Evolutionary conservation across 2,797 vertebrate species (phyloP).

Genomic region (Bryconaethiops microstoma): DNA sequence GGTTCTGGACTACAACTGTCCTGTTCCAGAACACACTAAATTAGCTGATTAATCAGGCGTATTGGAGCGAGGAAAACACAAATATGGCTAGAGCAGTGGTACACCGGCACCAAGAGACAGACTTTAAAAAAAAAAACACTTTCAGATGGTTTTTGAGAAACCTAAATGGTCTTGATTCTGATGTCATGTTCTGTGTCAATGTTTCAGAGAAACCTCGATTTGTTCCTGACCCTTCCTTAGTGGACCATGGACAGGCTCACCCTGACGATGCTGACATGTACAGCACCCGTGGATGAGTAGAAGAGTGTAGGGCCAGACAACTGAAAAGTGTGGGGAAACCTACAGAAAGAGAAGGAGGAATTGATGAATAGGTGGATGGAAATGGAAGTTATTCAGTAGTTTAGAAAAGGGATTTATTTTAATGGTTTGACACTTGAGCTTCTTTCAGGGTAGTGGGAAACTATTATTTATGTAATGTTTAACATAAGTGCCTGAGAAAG

Average conservation of each 20-base stretch:
- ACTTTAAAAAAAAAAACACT: too few relatives aligned
- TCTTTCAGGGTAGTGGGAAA: not conserved
- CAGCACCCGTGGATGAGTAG: constrained; percentile 79
- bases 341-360: too few relatives aligned
- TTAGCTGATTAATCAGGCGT: too few relatives aligned
- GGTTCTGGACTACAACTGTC: too few relatives aligned
- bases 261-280: constrained; percentile 85
- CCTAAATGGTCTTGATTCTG: not conserved
- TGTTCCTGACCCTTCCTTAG: constrained; percentile 72
- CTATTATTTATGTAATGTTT: not conserved
- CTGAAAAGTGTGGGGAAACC: too few relatives aligned
- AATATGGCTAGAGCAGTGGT: too few relatives aligned
- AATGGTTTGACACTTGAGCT: not conserved
- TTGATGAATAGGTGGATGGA: not conserved
- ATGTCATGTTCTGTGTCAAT: not conserved
- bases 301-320: not conserved
- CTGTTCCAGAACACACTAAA: too few relatives aligned
- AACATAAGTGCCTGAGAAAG: too few relatives aligned
- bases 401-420: not conserved
- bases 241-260: constrained; percentile 80
- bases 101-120: too few relatives aligned
- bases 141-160: too few relatives aligned
- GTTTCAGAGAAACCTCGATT: constrained; percentile 64
- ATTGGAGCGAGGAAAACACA: too few relatives aligned
- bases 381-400: not conserved